These are phyloP conservation scores for Lepidurus couesii DNA, from an alignment of 1,140 invertebrate species.

Conservation along the genomic window DNA sequence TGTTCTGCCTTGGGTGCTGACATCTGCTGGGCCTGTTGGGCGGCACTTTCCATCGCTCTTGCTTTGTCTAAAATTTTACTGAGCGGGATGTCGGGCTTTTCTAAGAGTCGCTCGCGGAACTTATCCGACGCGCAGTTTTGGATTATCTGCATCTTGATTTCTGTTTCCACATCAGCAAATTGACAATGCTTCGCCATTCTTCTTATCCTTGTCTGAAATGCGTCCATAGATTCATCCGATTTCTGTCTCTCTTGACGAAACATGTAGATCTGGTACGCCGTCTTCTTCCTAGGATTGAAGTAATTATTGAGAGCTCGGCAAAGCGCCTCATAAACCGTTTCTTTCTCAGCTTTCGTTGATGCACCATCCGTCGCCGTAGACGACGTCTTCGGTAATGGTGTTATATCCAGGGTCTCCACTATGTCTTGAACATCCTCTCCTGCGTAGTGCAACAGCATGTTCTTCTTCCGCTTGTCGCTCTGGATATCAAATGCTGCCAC, in stretches of 20 bases:
- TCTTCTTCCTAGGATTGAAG: constrained; percentile 22
- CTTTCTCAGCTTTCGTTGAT: no score
- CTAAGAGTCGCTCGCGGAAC: constrained; percentile 14
- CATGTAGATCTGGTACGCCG: constrained; percentile 24
- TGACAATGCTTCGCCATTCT: background rate
- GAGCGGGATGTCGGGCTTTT: constrained; percentile 27
- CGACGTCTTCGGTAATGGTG: no score
- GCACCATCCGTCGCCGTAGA: no score
- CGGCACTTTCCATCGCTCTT: constrained; percentile 25
- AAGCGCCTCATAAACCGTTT: no score
- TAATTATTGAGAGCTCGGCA: background rate
- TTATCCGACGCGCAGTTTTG: constrained; percentile 26
- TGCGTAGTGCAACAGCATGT: no score
- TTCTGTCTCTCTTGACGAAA: constrained; percentile 27
- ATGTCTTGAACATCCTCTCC: no score
- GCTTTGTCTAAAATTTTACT: constrained; percentile 2
- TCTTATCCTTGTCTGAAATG: constrained; percentile 23
- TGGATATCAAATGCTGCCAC: no score
- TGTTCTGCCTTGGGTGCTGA: no score
- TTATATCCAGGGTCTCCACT: no score
- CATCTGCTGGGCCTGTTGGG: background rate
- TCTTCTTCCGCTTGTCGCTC: no score
- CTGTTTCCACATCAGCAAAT: constrained; percentile 16
- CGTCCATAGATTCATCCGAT: constrained; percentile 6
- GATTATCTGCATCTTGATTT: constrained; percentile 22